Base-by-base conservation (phyloP, 2,888 invertebrate species). In the Leucozona laternaria region DNA sequence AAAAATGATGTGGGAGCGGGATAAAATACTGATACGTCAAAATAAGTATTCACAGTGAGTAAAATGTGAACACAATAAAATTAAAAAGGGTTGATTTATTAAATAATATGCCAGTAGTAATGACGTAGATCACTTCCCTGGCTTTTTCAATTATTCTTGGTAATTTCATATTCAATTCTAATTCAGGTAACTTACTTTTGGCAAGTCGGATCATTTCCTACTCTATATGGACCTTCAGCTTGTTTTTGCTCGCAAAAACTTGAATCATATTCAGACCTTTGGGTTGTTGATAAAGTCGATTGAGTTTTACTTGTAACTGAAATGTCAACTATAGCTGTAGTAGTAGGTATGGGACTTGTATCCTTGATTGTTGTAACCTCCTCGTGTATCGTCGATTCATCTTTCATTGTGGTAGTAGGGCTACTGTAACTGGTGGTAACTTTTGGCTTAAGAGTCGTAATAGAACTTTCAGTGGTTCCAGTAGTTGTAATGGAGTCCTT, bases 201-300 rank as follows among this genome's bases (percentile, higher is more conserved):
- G 48, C 89, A 89, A 0, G 89, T 89, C 13, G 79, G 50, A 81
- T 90, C 89, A 68, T 28, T 68, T 34, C 76, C 79, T 0, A 55
- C 31, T 64, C 55, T 75, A 28, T 78, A 88, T 31, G 70, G 17
- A 2, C 89, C 89, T 4, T 1, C 31, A 50, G 48, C 17, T 15
- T 72, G 62, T 15, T 76, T 66, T 20, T 48, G 28, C 1, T 13
- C n/a, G 55, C 89, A 89, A 66, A 88, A 85, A 6, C 53, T 64
- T 11, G 77, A n/a, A 5, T 88, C 77, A 77, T 88, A 78, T n/a
- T 45, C 68, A 0, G 78, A 76, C 4, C 6, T 45, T 48, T 43
- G 17, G 5, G 84, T 45, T 15, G 60, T 40, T 20, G 60, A 57
- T 17, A 70, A 66, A 2, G 77, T 13, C 28, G 43, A 4, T 70